Evolutionary conservation across 2,888 invertebrate species (phyloP).

Genomic region (Caenorhabditis uteleia): DNA sequence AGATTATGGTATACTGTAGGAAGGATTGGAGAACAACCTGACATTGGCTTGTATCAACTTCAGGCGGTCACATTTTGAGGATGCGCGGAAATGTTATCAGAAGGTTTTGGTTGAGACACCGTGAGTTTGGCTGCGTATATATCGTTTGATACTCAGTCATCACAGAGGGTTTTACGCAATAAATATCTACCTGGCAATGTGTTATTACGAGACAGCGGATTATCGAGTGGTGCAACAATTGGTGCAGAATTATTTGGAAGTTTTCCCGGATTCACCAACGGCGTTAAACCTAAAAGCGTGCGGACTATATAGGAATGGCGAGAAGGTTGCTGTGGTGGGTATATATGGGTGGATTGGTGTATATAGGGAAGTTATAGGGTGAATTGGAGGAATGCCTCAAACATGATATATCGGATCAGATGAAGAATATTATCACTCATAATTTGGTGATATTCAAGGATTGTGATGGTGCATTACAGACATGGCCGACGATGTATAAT

Average conservation of each 20-base stretch:
- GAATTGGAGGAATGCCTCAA: slow-evolving; percentile 14
- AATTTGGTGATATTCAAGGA: slow-evolving; percentile 76
- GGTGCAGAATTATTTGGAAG: slow-evolving; percentile 84
- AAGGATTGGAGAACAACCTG: slow-evolving; percentile 90
- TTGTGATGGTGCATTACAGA: slow-evolving; percentile 74
- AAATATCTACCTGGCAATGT: slow-evolving; percentile 94
- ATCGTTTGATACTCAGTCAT: not conserved
- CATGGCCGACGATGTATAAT: slow-evolving; percentile 88
- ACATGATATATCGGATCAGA: slow-evolving; percentile 22
- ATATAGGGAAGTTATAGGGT: slow-evolving; percentile 58
- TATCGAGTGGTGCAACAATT: slow-evolving; percentile 88
- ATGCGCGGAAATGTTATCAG: slow-evolving; percentile 97
- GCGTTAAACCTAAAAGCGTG: slow-evolving; percentile 91
- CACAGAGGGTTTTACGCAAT: slow-evolving; percentile 86
- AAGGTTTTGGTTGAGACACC: slow-evolving; percentile 87
- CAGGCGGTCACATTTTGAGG: slow-evolving; percentile 92
- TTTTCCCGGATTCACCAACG: slow-evolving; percentile 89
- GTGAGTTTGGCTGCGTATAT: slow-evolving; percentile 72
- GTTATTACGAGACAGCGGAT: slow-evolving; percentile 97
- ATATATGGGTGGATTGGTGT: slow-evolving; percentile 83
- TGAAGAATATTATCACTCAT: slow-evolving; percentile 82
- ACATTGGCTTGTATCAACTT: slow-evolving; percentile 95
- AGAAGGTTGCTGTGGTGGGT: slow-evolving; percentile 92
- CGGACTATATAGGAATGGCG: slow-evolving; percentile 82
- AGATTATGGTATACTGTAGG: no score